Base-by-base conservation (phyloP, 2,888 invertebrate species). In the Apodemia duryi region DNA sequence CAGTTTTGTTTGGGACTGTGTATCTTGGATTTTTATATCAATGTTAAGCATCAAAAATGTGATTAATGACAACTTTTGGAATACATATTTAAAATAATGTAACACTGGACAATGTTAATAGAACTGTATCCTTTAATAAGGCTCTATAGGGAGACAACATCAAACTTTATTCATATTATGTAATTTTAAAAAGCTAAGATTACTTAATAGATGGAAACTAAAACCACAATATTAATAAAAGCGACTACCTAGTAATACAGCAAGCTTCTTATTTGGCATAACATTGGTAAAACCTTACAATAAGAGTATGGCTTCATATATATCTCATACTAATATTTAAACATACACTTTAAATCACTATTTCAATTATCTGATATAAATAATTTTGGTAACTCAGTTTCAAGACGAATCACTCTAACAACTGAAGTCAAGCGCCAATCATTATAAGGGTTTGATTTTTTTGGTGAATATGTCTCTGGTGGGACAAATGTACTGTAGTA, bases 361-460 rank as follows among this genome's bases (percentile, higher is more conserved):
- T 63, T 54, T 82, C 79, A 86, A 74, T 79, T 77, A 72, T 89
- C 86, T 51, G 85, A 77, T 69, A 86, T 93, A 85, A 95, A 96
- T 70, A 95, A 85, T 76, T 95, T 95, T 67, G 95, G 95, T 77
- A 96, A 83, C 81, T 96, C 95, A 11, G 95, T 93, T 82, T 96
- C 95, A 64, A 96, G 85, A 63, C 95, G 93, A 71, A 96, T 93
- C 41, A 95, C 93, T 76, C 94, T 93, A 52, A 96, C 94, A 74
- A 93, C 93, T 1, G 95, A 95, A 61, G 94, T 92, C 62, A 96
- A 83, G 65, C 93, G 93, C 94, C 95, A 95, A 65, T 87, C 82
- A 61, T 86, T 86, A 72, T 86, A 84, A 0, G 83, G 79, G 73
- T 84, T 85, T 4, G 81, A 71, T 71, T 80, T 85, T 75, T 90